Evolutionary conservation across 2,113 vertebrate species (phyloP).

Genomic region (Mohoua ochrocephala): DNA sequence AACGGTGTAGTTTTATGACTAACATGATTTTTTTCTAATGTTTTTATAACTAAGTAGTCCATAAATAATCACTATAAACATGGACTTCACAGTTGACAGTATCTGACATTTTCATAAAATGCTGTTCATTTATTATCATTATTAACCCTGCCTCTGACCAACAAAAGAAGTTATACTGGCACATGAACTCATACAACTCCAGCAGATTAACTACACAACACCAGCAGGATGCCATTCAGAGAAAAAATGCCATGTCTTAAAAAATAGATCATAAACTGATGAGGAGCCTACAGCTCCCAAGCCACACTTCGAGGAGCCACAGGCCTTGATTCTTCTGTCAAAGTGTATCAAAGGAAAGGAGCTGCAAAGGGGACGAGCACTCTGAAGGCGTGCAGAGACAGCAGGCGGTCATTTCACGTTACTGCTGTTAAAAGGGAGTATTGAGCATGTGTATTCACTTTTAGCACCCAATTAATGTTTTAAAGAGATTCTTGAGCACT

Average conservation of each 20-base stretch:
- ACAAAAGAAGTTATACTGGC: background rate
- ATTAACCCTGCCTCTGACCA: background rate
- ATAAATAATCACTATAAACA: background rate
- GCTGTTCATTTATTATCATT: background rate
- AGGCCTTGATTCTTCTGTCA: background rate
- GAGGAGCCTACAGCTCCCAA: background rate
- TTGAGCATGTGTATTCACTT: background rate
- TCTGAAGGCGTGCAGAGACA: background rate
- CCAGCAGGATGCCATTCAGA: slow-evolving; percentile 16
- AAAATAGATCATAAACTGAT: slow-evolving; percentile 17
- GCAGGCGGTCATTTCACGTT: background rate
- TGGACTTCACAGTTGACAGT: background rate
- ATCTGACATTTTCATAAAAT: background rate
- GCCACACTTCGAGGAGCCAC: background rate
- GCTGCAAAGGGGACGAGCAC: background rate
- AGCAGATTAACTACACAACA: background rate
- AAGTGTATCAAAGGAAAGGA: slow-evolving; percentile 11
- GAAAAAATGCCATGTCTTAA: slow-evolving; percentile 36
- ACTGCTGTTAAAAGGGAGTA: background rate
- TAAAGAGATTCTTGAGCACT: background rate
- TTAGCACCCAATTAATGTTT: slow-evolving; percentile 35
- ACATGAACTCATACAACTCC: background rate
- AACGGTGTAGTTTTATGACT: background rate
- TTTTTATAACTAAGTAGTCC: background rate
- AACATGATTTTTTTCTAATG: background rate